Evolutionary conservation across 2,797 vertebrate genomes (phyloP), one percentile per base, ranked within the genome.

Genomic region (Diglossa cyanea): DNA sequence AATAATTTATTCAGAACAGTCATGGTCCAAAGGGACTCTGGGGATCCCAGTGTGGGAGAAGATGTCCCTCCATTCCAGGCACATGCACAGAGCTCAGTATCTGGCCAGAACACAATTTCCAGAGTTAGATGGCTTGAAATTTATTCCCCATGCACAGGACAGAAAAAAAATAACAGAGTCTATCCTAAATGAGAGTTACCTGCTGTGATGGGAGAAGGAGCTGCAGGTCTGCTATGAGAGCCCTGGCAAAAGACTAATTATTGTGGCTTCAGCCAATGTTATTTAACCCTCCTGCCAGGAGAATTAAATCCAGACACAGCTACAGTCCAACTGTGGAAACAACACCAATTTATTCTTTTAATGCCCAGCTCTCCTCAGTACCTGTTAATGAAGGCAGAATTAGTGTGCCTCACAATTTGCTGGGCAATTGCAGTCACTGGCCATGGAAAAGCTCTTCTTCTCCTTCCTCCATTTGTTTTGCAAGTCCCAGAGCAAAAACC

Each of bases 21-120:
- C 30, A 35, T 5, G 25, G 21, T 3, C 23, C 67, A 72, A 61
- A 65, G 8, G 39, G 45, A 71, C 3, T 13, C 45, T 4, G 4
- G 50, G 18, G 19, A 44, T 25, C 11, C 20, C 50, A 16, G 35
- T 1, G 35, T 3, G 1, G 58, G n/a, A 81, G 44, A 71, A 25
- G 18, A 50, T 0, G 0, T 25, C 10, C 18, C 48, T 77, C 45
- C n/a, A 30, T 17, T 2, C 0, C 48, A 28, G 10, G 53, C 20
- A 39, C 31, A n/a, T 0, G 0, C 28, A 31, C 7, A 30, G 26
- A 3, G 2, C 14, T 70, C 31, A 24, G 0, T 3, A 35, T 7
- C 17, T 5, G 3, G 9, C 44, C 26, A 86, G 25, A 80, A 68
- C 61, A n/a, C 8, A 7, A 67, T 20, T 44, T 39, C 65, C 68